Evolutionary conservation across 2,888 invertebrate species (phyloP).

Genomic region (Athetis lepigone): DNA sequence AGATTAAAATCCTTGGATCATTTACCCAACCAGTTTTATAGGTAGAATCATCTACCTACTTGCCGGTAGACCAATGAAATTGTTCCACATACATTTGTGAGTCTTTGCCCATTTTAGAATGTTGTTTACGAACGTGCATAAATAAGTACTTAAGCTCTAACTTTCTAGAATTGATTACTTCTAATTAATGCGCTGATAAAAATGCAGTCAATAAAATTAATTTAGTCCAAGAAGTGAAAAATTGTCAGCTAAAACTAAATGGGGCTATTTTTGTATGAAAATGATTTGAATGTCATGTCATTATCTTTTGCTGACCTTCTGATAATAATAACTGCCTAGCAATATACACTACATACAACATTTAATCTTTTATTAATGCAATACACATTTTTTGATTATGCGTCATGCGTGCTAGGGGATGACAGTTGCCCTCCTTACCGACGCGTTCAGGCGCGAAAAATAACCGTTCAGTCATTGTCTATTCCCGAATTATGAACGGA

Average conservation of each 20-base stretch:
- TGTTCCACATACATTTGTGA: slow-evolving; percentile 45
- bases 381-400: slow-evolving; percentile 20
- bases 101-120: slow-evolving; percentile 30
- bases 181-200: neutral
- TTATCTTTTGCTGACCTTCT: slow-evolving; percentile 41
- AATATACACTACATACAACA: neutral
- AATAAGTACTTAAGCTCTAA: neutral
- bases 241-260: slow-evolving; percentile 5
- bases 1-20: slow-evolving; percentile 34
- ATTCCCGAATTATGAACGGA: slow-evolving; percentile 71
- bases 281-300: slow-evolving; percentile 26
- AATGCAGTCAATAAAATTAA: neutral
- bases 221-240: slow-evolving; percentile 12
- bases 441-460: slow-evolving; percentile 69
- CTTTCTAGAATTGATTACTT: slow-evolving; percentile 21
- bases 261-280: slow-evolving; percentile 21
- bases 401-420: slow-evolving; percentile 54
- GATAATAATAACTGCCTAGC: slow-evolving; percentile 21
- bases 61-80: slow-evolving; percentile 54
- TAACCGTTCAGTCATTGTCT: slow-evolving; percentile 67
- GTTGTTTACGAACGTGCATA: neutral
- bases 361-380: slow-evolving; percentile 4
- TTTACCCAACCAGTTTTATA: slow-evolving; percentile 59
- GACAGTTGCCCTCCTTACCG: slow-evolving; percentile 62
- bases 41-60: slow-evolving; percentile 24